Conservation (phyloP, 2,113 vertebrate genomes). For the Menidia beryllina region DNA sequence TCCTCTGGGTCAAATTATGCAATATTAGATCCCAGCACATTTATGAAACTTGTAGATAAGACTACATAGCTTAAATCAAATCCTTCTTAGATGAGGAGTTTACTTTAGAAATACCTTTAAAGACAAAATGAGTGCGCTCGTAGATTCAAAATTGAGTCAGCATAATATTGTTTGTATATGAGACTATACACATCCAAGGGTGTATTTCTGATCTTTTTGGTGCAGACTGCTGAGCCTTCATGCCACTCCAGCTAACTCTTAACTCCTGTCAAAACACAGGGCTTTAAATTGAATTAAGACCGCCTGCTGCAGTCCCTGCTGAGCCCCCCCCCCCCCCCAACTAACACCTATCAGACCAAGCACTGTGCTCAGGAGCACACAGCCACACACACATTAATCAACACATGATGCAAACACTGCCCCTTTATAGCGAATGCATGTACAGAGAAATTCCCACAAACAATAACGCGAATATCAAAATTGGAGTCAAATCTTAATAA, state of each 20-base stretch:
- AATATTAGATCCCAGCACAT: constrained; percentile 42
- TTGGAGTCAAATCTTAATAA: too few species aligned
- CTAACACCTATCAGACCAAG: constrained; percentile 86
- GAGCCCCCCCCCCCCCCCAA: constrained; percentile 83
- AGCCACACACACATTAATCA: constrained; percentile 29
- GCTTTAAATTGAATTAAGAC: constrained; percentile 93
- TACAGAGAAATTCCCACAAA: constrained; percentile 5
- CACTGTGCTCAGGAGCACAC: constrained; percentile 43
- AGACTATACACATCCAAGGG: constrained; percentile 4
- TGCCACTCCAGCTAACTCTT: constrained; percentile 83
- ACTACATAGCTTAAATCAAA: constrained; percentile 20
- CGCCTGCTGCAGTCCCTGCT: constrained; percentile 82
- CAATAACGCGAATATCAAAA: neutral
- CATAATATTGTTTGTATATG: neutral
- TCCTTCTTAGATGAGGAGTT: constrained; percentile 11
- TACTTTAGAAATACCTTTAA: constrained; percentile 13
- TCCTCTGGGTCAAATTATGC: constrained; percentile 60
- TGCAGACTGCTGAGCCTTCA: constrained; percentile 79
- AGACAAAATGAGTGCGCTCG: neutral
- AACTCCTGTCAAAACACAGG: constrained; percentile 87
- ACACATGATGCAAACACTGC: constrained; percentile 15
- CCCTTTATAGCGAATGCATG: neutral
- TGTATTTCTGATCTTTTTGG: constrained; percentile 66
- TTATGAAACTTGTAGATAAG: constrained; percentile 46
- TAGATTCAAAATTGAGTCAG: neutral